Base-by-base conservation (phyloP, 2,113 vertebrate species). In the Corythoichthys haematopterus region DNA sequence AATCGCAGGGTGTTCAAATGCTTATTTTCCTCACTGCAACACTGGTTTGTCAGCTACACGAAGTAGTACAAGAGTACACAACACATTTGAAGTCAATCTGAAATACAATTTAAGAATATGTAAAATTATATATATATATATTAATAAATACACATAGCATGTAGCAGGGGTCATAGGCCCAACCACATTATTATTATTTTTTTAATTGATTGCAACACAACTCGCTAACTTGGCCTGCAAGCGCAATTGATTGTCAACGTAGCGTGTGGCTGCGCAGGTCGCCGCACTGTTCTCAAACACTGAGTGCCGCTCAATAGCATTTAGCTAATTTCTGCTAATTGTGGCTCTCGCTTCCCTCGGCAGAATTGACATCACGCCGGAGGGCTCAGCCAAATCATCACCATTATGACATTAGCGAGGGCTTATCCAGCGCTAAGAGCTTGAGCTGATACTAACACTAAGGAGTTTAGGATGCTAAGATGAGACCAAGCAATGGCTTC, bases 401-500 rank as follows among this genome's bases (percentile, higher is more conserved):
- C 87, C 86, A 88, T 90, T 89, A 90, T 90, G 87, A 90, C 88
- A 89, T 90, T 89, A 90, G 86, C 80, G 75, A 86, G 83, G 79
- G 89, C 89, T 90, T 90, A 90, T 89, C 89, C 89, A 87, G 80
- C 59, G 75, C 87, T 90, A 88, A 89, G 87, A 88, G 87, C 87
- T 82, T 90, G 86, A 90, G 85, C 89, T 85, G 86, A 89, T 89
- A 88, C 89, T 81, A 90, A 89, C 85, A 88, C 87, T 87, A 87
- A 90, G 86, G 86, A 88, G 88, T 89, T 90, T 88, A 90, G 81
- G 84, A 90, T 88, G 85, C 88, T 88, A 85, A 90, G 86, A 87
- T 84, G 86, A 84, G 82, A 80, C 83, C 75, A 72, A 70, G 86
- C 87, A 87, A 80, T 80, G 58, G 85, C 84, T 74, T 78, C 75